These are phyloP conservation scores for Oscheius sp. DNA, from an alignment of 2,888 invertebrate genomes.

Conservation along the genomic window DNA sequence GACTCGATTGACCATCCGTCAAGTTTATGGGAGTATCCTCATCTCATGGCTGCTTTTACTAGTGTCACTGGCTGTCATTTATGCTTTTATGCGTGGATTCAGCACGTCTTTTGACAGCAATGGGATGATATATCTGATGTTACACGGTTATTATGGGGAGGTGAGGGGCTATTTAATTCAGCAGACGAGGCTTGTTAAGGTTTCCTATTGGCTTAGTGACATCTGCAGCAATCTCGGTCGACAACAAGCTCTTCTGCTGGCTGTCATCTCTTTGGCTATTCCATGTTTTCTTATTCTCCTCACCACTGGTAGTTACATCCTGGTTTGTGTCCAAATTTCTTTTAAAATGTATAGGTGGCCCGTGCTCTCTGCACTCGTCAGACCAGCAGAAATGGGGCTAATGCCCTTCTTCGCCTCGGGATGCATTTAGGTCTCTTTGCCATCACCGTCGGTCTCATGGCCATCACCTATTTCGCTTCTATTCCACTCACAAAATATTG, in stretches of 20 bases:
- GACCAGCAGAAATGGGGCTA: neutral
- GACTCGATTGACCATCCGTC: slow-evolving; percentile 19
- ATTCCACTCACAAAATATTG: slow-evolving; percentile 23
- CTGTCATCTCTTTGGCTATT: slow-evolving; percentile 24
- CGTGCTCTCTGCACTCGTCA: slow-evolving; percentile 22
- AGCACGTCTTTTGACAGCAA: slow-evolving; percentile 28
- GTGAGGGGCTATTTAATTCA: neutral
- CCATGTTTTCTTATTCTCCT: slow-evolving; percentile 22
- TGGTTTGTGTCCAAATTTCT: slow-evolving; percentile 14
- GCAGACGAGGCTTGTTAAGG: neutral
- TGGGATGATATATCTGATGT: slow-evolving; percentile 36
- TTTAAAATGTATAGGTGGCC: slow-evolving; percentile 6
- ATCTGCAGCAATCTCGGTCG: slow-evolving; percentile 14
- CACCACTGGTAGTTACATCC: slow-evolving; percentile 6
- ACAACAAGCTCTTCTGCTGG: slow-evolving; percentile 21
- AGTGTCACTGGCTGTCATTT: slow-evolving; percentile 6
- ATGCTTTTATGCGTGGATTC: slow-evolving; percentile 1
- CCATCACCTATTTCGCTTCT: slow-evolving; percentile 11
- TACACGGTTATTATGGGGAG: slow-evolving; percentile 26
- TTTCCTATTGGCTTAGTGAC: slow-evolving; percentile 26
- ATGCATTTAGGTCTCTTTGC: slow-evolving; percentile 29
- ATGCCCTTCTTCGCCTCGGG: slow-evolving; percentile 28
- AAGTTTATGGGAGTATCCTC: slow-evolving; percentile 12
- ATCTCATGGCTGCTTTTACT: slow-evolving; percentile 20
- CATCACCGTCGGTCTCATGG: slow-evolving; percentile 27